Evolutionary conservation across 2,113 vertebrate genomes (phyloP), one percentile per base, ranked within the genome.

Genomic region (Acanthisitta chloris): DNA sequence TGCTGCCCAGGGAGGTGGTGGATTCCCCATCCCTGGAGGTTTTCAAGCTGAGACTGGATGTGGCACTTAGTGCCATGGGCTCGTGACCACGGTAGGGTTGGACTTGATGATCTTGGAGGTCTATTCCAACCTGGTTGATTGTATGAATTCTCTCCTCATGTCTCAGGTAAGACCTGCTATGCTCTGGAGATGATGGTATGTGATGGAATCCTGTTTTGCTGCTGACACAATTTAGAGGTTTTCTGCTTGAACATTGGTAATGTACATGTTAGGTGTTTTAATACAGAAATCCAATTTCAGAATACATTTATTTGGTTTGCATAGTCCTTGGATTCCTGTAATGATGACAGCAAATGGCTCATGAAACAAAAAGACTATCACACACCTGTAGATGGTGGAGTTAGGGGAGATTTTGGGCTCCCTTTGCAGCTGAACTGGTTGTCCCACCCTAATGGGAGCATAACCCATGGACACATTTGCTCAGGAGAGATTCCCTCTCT

Each of bases 221-320:
- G 34, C 52, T 67, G 57, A 49, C 24, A 42, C 11, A 66, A 23
- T 19, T 61, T 55, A 57, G 10, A 71, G 28, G 8, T 3, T 54
- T 92, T 76, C 43, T 79, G 28, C 29, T 49, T 76, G 40, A 79
- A 92, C 10, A 9, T 14, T 58, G 10, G 24, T 16, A 62, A 54
- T 43, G 14, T 48, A 26, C 0, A 2, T 46, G 69, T 81, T 18
- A 6, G 1, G 0, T 5, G n/a, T 33, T 52, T 78, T 28, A 36
- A 48, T n/a, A n/a, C 3, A 45, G 33, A 83, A 81, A 52, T 36
- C 7, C 8, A 43, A 14, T 77, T 77, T 72, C 43, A 69, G 49
- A 65, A 55, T 23, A 34, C 1, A 4, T 24, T 55, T 61, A 5
- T 46, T 72, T 71, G 24, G 10, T 52, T 91, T 72, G 29, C 59